Percentiles rank a stretch among this genome's conserved stretches.
These are phyloP conservation scores for Drosophila diplacantha DNA, from an alignment of 2,888 invertebrate genomes.

Conservation along the genomic window DNA sequence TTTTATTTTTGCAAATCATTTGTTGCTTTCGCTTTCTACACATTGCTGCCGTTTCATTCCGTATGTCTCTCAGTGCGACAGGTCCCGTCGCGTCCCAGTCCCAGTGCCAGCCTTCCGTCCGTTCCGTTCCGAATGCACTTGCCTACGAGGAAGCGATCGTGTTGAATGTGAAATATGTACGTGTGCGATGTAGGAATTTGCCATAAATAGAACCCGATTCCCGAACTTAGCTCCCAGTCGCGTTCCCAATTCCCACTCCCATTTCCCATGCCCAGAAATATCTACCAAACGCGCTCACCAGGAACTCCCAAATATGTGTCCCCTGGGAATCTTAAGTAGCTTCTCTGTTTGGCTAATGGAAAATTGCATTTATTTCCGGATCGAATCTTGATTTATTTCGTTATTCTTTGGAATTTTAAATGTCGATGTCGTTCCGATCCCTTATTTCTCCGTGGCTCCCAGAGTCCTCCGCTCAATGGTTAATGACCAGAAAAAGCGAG, in stretches of 20 bases:
- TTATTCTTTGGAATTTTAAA: conserved; percentile 58
- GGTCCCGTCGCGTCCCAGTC: neutral
- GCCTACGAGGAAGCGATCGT: conserved; percentile 38
- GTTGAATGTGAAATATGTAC: conserved; percentile 54
- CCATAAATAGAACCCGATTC: conserved; percentile 60
- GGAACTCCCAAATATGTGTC: conserved; percentile 8
- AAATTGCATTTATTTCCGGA: conserved; percentile 10
- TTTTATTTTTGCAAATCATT: conserved; percentile 24
- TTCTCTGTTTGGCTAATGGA: conserved; percentile 21
- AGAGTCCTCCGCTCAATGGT: conserved; percentile 39
- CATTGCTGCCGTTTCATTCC: conserved; percentile 2
- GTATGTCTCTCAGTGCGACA: neutral
- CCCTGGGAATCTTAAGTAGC: conserved; percentile 26
- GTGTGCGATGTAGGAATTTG: conserved; percentile 57
- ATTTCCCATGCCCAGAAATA: conserved; percentile 22
- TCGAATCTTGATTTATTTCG: conserved; percentile 41
- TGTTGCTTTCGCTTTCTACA: conserved; percentile 25
- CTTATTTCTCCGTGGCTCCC: neutral
- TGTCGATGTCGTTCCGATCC: conserved; percentile 9
- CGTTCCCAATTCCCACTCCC: conserved; percentile 10
- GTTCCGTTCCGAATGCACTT: conserved; percentile 43
- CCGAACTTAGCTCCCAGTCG: conserved; percentile 13
- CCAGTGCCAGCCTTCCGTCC: neutral
- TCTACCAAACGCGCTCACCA: neutral
- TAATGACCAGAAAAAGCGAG: conserved; percentile 63